phyloP scores from a whole-genome alignment of 2,888 invertebrate genomes.

The Bugulina stolonifera region DNA sequence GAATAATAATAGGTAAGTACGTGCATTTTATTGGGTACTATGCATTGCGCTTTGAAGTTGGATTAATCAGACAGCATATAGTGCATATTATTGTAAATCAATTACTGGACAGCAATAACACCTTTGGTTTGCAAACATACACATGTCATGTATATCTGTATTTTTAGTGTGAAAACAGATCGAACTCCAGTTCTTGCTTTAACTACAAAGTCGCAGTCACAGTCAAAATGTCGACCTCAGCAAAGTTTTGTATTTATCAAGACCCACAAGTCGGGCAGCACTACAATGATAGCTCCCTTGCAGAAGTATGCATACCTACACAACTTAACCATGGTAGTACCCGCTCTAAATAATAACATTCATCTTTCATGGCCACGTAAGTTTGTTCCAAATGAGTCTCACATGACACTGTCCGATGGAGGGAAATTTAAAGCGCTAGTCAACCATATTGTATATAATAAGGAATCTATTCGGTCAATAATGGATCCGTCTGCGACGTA shows the following conservation, averaged over 20 bases:
- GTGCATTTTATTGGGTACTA: too few species aligned
- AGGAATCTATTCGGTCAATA: background rate
- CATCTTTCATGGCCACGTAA: slow-evolving; percentile 4
- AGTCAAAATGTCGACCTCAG: background rate
- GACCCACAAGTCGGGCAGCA: slow-evolving; percentile 24
- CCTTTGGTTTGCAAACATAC: too few species aligned
- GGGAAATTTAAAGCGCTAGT: slow-evolving; percentile 2
- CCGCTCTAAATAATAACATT: background rate
- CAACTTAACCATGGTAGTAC: slow-evolving; percentile 8
- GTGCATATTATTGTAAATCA: too few species aligned
- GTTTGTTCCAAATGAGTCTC: background rate
- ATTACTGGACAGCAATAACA: too few species aligned
- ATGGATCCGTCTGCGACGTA: background rate
- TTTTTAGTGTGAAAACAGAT: too few species aligned
- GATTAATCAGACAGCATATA: too few species aligned
- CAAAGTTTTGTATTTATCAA: slow-evolving; percentile 21
- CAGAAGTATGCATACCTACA: slow-evolving; percentile 21
- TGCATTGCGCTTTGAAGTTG: too few species aligned
- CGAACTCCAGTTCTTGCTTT: too few species aligned
- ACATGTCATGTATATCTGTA: too few species aligned
- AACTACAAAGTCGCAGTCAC: too few species aligned
- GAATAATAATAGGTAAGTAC: too few species aligned
- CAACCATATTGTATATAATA: slow-evolving; percentile 20
- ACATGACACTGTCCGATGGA: background rate
- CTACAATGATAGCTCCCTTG: slow-evolving; percentile 5